Evolutionary conservation across 2,113 vertebrate genomes (phyloP).

Genomic region (Rhinolophus ferrumequinum): DNA sequence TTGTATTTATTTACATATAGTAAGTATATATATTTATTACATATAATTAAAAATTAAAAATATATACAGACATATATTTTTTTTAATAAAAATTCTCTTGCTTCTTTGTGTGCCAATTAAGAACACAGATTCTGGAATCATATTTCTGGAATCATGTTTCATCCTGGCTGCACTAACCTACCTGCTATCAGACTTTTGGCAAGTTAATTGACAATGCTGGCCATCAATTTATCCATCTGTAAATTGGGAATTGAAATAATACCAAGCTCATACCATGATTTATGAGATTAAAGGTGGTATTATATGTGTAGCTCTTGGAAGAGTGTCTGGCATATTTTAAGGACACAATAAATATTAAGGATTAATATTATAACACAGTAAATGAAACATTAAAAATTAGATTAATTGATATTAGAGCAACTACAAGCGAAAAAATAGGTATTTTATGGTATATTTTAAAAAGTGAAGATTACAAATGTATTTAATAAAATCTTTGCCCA

Average conservation of each 20-base stretch:
- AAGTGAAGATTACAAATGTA: not conserved
- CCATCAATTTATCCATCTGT: not conserved
- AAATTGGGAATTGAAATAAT: not conserved
- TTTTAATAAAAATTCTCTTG: not conserved
- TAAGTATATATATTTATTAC: too few relatives aligned
- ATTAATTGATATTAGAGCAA: not conserved
- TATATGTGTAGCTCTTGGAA: not conserved
- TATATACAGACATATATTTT: not conserved
- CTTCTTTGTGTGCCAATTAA: not conserved
- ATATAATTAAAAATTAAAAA: too few relatives aligned
- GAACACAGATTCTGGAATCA: not conserved
- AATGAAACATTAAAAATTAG: not conserved
- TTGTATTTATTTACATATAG: too few relatives aligned
- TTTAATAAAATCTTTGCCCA: not conserved
- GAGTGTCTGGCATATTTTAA: not conserved
- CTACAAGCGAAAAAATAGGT: not conserved
- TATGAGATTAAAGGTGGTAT: not conserved
- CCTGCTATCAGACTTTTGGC: not conserved
- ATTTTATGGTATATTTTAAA: not conserved
- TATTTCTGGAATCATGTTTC: not conserved
- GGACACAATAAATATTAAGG: not conserved
- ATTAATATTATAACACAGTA: not conserved
- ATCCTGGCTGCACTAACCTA: not conserved
- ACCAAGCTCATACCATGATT: not conserved
- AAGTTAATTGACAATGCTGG: not conserved